Conservation (phyloP, 2,113 vertebrate genomes). For the Sturnira hondurensis region DNA sequence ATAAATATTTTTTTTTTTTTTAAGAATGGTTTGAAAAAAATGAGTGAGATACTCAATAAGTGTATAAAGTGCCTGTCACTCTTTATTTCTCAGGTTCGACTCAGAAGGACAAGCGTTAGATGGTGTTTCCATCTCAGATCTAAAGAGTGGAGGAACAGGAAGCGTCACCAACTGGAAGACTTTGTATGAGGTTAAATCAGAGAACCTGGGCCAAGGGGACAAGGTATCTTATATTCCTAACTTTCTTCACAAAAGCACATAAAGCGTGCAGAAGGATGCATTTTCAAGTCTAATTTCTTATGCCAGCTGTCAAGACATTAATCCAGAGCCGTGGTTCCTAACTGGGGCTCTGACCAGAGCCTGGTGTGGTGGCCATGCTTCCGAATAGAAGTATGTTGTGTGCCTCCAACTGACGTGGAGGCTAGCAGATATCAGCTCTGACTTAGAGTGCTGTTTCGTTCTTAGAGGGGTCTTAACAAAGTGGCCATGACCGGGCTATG, state of each 20-base stretch:
- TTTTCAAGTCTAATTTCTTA: background rate
- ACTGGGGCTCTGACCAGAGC: background rate
- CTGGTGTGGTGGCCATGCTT: fast-evolving
- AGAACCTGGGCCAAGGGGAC: constrained; percentile 95
- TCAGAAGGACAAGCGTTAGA: constrained; percentile 92
- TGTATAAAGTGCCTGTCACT: background rate
- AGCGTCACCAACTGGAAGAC: constrained; percentile 92
- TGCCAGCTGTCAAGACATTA: background rate
- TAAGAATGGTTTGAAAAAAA: background rate
- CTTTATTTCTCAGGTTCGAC: constrained; percentile 89
- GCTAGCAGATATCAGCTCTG: background rate
- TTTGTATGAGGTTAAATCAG: constrained; percentile 89
- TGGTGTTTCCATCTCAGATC: constrained; percentile 90
- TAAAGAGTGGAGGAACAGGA: constrained; percentile 77
- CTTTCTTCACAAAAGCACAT: background rate
- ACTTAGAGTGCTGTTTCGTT: background rate
- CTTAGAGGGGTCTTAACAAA: background rate
- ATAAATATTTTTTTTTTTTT: too few relatives aligned
- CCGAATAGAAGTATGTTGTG: fast-evolving
- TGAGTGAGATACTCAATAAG: constrained; percentile 32
- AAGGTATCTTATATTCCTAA: constrained; percentile 83
- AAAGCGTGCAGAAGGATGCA: background rate
- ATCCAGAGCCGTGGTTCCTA: background rate
- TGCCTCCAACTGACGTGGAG: background rate
- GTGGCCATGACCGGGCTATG: background rate